These are phyloP conservation scores for Uria aalge DNA, from an alignment of 2,113 vertebrate genomes.

Conservation along the genomic window DNA sequence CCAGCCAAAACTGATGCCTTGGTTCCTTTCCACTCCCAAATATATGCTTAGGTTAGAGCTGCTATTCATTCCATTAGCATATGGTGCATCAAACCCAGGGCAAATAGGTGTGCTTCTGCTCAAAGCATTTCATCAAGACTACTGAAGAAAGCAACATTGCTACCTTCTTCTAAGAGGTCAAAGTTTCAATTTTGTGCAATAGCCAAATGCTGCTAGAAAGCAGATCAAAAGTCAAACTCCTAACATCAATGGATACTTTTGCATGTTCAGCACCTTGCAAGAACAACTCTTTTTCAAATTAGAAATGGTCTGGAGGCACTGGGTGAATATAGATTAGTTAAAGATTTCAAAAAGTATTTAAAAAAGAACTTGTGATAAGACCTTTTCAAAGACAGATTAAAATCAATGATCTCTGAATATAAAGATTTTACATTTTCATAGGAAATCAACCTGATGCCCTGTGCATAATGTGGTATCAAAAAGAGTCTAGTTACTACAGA, in stretches of 20 bases:
- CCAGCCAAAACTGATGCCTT: not conserved
- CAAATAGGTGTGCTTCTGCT: not conserved
- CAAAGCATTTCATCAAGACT: not conserved
- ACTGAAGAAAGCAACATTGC: not conserved
- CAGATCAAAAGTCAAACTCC: not conserved
- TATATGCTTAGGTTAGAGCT: not conserved
- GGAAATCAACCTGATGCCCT: not conserved
- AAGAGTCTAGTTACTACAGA: not conserved
- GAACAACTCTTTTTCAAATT: not conserved
- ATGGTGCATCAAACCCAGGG: not conserved
- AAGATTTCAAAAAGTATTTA: not conserved
- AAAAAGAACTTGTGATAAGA: not conserved
- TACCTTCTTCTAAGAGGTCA: not conserved
- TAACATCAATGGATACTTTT: not conserved
- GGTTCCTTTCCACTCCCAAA: not conserved
- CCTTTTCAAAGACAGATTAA: not conserved
- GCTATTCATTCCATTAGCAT: not conserved
- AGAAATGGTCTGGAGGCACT: not conserved
- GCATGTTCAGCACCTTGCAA: not conserved
- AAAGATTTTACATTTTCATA: not conserved
- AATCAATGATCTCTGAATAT: not conserved
- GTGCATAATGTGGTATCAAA: not conserved
- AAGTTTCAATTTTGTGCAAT: not conserved
- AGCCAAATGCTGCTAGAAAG: not conserved
- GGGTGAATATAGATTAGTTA: not conserved